Percentiles rank a stretch among this genome's conserved stretches.
Conservation (phyloP, 2,888 invertebrate species). For the Trachelus tabidus region DNA sequence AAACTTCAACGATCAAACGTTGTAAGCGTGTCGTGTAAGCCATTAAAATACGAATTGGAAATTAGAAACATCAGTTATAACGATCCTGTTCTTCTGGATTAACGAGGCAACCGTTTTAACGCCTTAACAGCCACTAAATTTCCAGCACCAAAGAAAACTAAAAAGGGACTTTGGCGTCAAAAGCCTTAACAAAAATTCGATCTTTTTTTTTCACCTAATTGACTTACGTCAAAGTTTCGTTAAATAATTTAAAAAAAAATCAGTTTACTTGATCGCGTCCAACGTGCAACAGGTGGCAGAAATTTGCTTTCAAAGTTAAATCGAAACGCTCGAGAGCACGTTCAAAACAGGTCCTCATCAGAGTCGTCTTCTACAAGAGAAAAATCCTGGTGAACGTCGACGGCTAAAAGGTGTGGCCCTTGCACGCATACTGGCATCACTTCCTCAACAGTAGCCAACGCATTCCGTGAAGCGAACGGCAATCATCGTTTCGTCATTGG, state of each 20-base stretch:
- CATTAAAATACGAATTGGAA: neutral
- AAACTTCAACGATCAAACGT: too few relatives aligned
- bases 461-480: neutral
- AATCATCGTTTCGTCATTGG: neutral
- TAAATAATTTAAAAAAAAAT: neutral
- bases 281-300: neutral
- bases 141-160: neutral
- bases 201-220: neutral
- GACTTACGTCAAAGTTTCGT: neutral
- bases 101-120: neutral
- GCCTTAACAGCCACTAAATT: neutral
- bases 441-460: neutral
- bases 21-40: neutral
- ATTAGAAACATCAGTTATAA: neutral
- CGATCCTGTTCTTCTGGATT: neutral
- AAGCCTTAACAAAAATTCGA: neutral
- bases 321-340: neutral
- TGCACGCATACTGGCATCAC: neutral
- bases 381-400: neutral
- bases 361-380: neutral
- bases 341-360: neutral
- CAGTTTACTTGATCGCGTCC: neutral
- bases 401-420: neutral
- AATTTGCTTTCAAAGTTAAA: neutral
- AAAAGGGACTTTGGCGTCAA: neutral